A percentile compares a stretch with the other conserved stretches of the same genome.
These are phyloP conservation scores for Xenentodon cancila DNA, from an alignment of 2,797 vertebrate genomes.

Conservation along the genomic window DNA sequence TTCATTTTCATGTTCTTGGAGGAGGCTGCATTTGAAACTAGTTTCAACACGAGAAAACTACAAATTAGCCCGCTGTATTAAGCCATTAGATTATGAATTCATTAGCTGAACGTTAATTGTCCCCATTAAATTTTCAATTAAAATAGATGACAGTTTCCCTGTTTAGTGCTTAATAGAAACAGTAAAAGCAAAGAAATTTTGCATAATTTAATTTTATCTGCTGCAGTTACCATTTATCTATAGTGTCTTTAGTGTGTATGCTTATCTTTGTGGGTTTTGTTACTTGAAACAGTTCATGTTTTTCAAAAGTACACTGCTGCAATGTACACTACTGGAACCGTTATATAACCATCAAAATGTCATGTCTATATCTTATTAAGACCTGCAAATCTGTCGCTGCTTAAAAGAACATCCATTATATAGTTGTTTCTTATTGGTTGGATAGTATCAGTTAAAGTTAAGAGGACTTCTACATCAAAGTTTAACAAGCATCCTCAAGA, in stretches of 20 bases:
- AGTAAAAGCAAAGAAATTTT: not conserved
- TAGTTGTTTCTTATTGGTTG: too few species aligned
- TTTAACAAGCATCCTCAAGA: too few species aligned
- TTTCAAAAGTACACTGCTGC: not conserved
- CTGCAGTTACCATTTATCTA: conserved; percentile 11
- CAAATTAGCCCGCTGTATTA: not conserved
- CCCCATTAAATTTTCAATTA: conserved; percentile 43
- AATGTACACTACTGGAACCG: too few species aligned
- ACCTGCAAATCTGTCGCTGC: too few species aligned
- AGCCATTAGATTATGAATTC: conserved; percentile 8
- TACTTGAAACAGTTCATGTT: not conserved
- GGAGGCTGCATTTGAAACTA: not conserved
- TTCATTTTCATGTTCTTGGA: too few species aligned
- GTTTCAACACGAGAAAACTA: conserved; percentile 12
- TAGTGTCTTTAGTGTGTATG: not conserved
- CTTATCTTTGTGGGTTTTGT: not conserved
- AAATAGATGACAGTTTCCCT: conserved; percentile 19
- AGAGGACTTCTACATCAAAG: too few species aligned
- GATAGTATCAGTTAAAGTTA: too few species aligned
- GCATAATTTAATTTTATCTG: conserved; percentile 1
- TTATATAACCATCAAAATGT: too few species aligned
- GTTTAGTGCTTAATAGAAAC: conserved; percentile 9
- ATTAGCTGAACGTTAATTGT: conserved; percentile 41
- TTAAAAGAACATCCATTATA: too few species aligned
- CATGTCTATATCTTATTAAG: too few species aligned